Base-by-base conservation (phyloP, 2,113 vertebrate species). In the Baryphthengus martii region DNA sequence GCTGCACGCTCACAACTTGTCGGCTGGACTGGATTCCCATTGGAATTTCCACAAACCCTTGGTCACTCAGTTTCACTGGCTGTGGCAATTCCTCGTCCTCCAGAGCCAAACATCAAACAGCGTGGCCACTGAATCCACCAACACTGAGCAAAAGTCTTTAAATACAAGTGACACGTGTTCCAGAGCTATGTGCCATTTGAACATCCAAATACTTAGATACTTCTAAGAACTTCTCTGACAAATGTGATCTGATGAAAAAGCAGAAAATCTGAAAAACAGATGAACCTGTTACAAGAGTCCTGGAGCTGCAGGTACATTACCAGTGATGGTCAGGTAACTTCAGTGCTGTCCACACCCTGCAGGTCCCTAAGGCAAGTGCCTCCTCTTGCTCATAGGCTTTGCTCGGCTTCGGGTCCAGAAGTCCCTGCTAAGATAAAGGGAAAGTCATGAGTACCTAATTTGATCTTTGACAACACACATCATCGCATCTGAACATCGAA, bases 1-100 rank as follows among this genome's bases (percentile, higher is more conserved):
- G 70, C 90, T 31, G 87, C 58, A 26, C 7, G 31, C 81, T 96
- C 62, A 5, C 90, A 24, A 6, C 79, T 12, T 73, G 72, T 7
- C 61, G 89, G 53, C 49, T 44, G 39, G 71, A 67, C 65, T 0
- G 1, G n/a, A 81, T 79, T 77, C 61, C 86, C 53, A 1, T 25
- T 6, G 45, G 59, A 23, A 37, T 37, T 25, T 16, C n/a, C 58
- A 61, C 13, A 25, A 61, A 56, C 13, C 35, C 58, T 24, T 25
- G 23, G 33, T 37, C n/a, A 61, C 7, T 44, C 28, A 11, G 29
- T 23, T 45, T 19, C 45, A 1, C 24, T 6, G 62, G 75, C 68
- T 74, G 55, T 15, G 37, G 17, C 0, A 0, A 18, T 3, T 1
- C 56, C 77, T 63, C 3, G 11, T 44, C 49, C 74, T 37, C 6